Evolutionary conservation across 1,140 invertebrate species (phyloP).

Genomic region (Holcopasites calliopsidis): DNA sequence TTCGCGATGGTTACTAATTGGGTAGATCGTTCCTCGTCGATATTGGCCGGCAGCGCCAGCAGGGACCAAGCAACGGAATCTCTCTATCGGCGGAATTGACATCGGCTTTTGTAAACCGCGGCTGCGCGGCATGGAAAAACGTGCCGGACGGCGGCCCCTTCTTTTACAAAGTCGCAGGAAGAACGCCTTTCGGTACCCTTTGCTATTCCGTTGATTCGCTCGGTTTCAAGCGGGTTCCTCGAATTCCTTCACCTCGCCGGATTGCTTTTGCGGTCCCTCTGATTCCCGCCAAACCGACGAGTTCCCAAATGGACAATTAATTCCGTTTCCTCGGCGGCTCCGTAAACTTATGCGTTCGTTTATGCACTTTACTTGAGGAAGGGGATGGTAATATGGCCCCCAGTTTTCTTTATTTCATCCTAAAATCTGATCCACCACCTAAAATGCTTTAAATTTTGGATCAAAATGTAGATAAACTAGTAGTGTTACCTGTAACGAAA

Average conservation of each 20-base stretch:
- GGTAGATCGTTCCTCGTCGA: conserved; percentile 70
- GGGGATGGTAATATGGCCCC: no score
- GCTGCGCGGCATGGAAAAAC: conserved; percentile 58
- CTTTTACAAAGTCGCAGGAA: conserved; percentile 42
- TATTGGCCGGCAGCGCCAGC: conserved; percentile 59
- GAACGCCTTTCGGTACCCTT: conserved; percentile 52
- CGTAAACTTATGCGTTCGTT: neutral
- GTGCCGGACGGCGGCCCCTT: conserved; percentile 53
- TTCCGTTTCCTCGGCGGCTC: neutral
- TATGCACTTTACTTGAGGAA: no score
- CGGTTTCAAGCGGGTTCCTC: conserved; percentile 38
- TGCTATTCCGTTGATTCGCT: conserved; percentile 53
- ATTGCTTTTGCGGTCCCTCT: conserved; percentile 41
- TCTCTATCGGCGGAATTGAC: conserved; percentile 66
- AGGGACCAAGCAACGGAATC: conserved; percentile 57
- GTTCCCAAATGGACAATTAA: conserved; percentile 56
- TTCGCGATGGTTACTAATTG: conserved; percentile 73
- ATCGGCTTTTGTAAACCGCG: conserved; percentile 62
- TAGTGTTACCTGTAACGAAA: no score
- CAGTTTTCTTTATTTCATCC: no score
- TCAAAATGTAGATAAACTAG: no score
- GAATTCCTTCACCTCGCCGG: conserved; percentile 46
- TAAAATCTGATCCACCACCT: no score
- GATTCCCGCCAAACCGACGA: conserved; percentile 35
- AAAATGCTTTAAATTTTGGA: no score